Evolutionary conservation across 2,113 vertebrate species (phyloP).

Genomic region (Speoplatyrhinus poulsoni): DNA sequence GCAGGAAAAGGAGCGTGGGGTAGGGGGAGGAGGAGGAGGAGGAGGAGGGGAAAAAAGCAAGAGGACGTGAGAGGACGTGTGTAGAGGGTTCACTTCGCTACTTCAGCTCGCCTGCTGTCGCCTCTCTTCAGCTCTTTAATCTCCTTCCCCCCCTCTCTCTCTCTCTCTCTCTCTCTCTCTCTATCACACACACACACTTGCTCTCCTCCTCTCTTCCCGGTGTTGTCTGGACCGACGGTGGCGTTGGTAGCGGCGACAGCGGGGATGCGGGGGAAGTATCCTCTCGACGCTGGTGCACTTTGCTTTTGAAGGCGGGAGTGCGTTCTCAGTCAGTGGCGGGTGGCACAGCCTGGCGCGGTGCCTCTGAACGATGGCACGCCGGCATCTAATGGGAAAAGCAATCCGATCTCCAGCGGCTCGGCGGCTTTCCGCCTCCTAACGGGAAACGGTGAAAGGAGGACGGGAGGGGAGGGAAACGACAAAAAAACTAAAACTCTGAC

Average conservation of each 20-base stretch:
- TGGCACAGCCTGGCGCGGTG: constrained; percentile 29
- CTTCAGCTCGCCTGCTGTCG: constrained; percentile 63
- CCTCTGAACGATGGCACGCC: constrained; percentile 39
- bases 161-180: constrained; percentile 54
- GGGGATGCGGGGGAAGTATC: constrained; percentile 47
- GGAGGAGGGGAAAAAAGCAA: constrained; percentile 56
- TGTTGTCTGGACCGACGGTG: constrained; percentile 53
- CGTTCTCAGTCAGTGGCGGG: constrained; percentile 43
- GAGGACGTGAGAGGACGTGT: constrained; percentile 23
- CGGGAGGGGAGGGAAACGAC: constrained; percentile 26
- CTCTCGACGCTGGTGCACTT: constrained; percentile 67
- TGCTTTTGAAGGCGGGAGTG: constrained; percentile 12
- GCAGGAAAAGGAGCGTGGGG: constrained; percentile 55
- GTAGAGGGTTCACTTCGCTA: constrained; percentile 65
- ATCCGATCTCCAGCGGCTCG: constrained; percentile 45
- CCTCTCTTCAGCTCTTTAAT: constrained; percentile 61
- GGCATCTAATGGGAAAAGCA: constrained; percentile 29
- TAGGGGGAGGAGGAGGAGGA: constrained; percentile 43
- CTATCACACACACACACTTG: constrained; percentile 8
- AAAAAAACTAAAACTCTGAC: constrained; percentile 34
- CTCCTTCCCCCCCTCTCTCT: constrained; percentile 54
- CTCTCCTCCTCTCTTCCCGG: constrained; percentile 22
- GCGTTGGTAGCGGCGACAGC: constrained; percentile 49
- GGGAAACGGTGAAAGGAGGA: constrained; percentile 9
- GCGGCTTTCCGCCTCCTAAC: constrained; percentile 14